Conservation (phyloP, 2,888 invertebrate species). For the Linyphia triangularis region DNA sequence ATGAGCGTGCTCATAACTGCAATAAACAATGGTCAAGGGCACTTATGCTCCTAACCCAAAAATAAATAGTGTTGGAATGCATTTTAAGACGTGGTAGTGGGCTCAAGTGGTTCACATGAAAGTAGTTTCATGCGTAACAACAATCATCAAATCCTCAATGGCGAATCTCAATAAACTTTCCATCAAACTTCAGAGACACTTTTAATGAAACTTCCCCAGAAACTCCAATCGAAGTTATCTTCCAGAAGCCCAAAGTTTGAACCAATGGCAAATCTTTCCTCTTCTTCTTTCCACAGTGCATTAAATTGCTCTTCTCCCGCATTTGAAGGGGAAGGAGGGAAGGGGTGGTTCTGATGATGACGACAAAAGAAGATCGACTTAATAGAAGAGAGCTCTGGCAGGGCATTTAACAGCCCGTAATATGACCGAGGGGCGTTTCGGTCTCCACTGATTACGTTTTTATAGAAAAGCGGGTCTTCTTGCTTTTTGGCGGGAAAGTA, state of each 20-base stretch:
- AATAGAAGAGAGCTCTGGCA: constrained; percentile 72
- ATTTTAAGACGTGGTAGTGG: too few relatives aligned
- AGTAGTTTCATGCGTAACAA: too few relatives aligned
- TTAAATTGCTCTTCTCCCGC: constrained; percentile 62
- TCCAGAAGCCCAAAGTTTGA: constrained; percentile 34
- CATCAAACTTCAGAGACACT: neutral
- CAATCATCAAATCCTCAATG: too few relatives aligned
- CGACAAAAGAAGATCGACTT: constrained; percentile 29
- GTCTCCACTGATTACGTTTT: constrained; percentile 69
- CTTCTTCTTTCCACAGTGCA: constrained; percentile 38
- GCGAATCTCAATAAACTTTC: too few relatives aligned
- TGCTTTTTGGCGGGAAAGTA: constrained; percentile 12
- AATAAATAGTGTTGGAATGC: too few relatives aligned
- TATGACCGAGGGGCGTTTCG: constrained; percentile 67
- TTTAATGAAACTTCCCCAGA: constrained; percentile 37
- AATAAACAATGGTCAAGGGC: too few relatives aligned
- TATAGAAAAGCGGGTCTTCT: constrained; percentile 44
- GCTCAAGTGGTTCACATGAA: too few relatives aligned
- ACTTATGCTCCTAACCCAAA: too few relatives aligned
- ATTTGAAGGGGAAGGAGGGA: neutral
- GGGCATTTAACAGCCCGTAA: constrained; percentile 74
- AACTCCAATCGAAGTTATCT: constrained; percentile 42
- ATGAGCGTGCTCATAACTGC: too few relatives aligned
- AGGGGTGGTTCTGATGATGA: neutral
- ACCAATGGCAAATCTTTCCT: constrained; percentile 63